phyloP scores from a whole-genome alignment of 2,888 invertebrate genomes.

The Chymomyza caudatula region DNA sequence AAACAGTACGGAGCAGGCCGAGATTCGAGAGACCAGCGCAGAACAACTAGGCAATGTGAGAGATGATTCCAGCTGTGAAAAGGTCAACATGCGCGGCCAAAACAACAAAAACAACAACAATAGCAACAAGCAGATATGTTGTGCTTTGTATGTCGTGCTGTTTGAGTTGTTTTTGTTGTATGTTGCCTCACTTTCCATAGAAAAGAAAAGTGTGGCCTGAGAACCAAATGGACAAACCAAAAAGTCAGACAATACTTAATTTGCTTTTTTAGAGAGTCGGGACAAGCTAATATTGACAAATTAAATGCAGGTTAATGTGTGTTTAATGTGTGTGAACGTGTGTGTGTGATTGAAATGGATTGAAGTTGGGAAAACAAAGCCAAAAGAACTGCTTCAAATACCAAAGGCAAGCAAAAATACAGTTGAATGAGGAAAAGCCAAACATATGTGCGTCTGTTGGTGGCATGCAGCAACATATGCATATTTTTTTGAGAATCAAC shows the following conservation, averaged over 20 bases:
- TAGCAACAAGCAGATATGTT: conserved; percentile 36
- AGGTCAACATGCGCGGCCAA: conserved; percentile 51
- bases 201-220: conserved; percentile 67
- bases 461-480: conserved; percentile 34
- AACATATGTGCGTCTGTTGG: conserved; percentile 52
- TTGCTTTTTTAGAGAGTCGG: neutral
- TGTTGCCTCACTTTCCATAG: conserved; percentile 64
- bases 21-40: conserved; percentile 7
- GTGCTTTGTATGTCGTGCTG: conserved; percentile 27
- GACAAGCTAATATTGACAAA: conserved; percentile 66
- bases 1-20: conserved; percentile 15
- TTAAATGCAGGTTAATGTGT: conserved; percentile 69
- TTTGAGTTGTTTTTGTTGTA: conserved; percentile 12
- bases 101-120: conserved; percentile 18
- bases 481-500: neutral
- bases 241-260: neutral
- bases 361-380: neutral
- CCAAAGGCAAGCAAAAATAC: conserved; percentile 11
- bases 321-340: conserved; percentile 56
- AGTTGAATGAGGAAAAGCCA: conserved; percentile 23
- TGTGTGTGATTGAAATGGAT: neutral
- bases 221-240: conserved; percentile 37
- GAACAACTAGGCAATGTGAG: conserved; percentile 53
- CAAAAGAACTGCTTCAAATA: neutral
- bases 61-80: conserved; percentile 68